phyloP scores from a whole-genome alignment of 2,113 vertebrate species.

The Galemys pyrenaicus region DNA sequence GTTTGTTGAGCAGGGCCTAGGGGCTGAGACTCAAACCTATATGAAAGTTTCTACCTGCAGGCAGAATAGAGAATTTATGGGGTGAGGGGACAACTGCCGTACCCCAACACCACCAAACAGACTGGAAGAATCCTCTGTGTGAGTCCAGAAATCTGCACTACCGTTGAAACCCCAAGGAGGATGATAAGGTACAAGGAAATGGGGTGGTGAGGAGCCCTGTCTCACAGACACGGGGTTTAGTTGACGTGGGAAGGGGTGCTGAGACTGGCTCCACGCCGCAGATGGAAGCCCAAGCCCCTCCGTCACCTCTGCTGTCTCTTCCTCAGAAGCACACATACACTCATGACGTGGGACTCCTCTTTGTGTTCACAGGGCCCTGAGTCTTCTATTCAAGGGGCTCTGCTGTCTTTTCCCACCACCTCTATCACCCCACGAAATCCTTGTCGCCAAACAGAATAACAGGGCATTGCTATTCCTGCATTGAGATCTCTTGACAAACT shows the following conservation, averaged over 20 bases:
- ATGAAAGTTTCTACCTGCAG: neutral
- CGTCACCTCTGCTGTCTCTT: neutral
- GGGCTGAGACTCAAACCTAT: no score
- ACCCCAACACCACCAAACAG: neutral
- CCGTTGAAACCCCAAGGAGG: neutral
- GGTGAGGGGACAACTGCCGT: neutral
- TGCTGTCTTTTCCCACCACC: neutral
- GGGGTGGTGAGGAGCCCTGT: neutral
- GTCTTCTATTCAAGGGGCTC: neutral
- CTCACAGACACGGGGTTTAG: no score
- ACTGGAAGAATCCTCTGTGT: neutral
- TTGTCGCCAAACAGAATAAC: neutral
- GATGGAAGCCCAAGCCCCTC: neutral
- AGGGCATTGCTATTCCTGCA: neutral
- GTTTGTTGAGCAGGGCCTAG: neutral
- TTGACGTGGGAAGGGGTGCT: no score
- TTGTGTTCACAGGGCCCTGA: neutral
- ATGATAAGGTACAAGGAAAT: neutral
- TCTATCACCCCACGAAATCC: neutral
- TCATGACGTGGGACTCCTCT: fast-evolving
- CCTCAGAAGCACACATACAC: neutral
- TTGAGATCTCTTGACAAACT: neutral
- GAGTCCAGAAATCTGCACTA: neutral
- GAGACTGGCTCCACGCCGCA: fast-evolving
- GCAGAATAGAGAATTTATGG: neutral